phyloP scores from a whole-genome alignment of 1,140 invertebrate species.

The Hyles vespertilio region DNA sequence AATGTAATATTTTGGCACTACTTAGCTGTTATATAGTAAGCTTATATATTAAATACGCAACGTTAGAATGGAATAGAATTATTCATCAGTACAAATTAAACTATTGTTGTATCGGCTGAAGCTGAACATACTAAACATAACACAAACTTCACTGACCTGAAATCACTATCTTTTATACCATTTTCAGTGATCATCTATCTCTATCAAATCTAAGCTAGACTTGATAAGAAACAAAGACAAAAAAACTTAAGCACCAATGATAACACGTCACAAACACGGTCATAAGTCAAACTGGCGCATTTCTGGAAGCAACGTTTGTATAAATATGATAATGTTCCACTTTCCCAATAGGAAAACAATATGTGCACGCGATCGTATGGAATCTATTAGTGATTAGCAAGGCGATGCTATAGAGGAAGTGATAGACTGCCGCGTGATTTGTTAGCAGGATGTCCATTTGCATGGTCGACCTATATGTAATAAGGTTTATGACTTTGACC shows the following conservation, averaged over 20 bases:
- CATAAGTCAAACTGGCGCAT: conserved; percentile 31
- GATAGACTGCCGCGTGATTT: conserved; percentile 8
- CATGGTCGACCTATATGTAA: neutral
- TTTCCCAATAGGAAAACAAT: conserved; percentile 50
- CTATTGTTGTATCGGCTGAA: too few species aligned
- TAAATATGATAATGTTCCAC: conserved; percentile 61
- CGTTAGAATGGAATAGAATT: too few species aligned
- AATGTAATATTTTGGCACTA: too few species aligned
- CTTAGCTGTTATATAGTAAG: too few species aligned
- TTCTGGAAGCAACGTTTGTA: conserved; percentile 27
- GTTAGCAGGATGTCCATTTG: conserved; percentile 11
- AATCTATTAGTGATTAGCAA: conserved; percentile 41
- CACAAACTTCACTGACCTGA: too few species aligned
- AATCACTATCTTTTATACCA: too few species aligned
- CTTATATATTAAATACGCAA: too few species aligned
- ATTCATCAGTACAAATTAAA: too few species aligned
- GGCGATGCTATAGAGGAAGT: conserved; percentile 39
- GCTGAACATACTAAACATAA: too few species aligned
- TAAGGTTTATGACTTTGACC: too few species aligned
- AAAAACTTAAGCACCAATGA: too few species aligned
- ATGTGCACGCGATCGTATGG: conserved; percentile 42
- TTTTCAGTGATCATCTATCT: neutral
- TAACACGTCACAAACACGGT: neutral
- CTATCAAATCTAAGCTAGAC: conserved; percentile 2
- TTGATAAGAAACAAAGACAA: neutral